Conservation (phyloP, 2,888 invertebrate genomes). For the Trissonchulus latispiculum region DNA sequence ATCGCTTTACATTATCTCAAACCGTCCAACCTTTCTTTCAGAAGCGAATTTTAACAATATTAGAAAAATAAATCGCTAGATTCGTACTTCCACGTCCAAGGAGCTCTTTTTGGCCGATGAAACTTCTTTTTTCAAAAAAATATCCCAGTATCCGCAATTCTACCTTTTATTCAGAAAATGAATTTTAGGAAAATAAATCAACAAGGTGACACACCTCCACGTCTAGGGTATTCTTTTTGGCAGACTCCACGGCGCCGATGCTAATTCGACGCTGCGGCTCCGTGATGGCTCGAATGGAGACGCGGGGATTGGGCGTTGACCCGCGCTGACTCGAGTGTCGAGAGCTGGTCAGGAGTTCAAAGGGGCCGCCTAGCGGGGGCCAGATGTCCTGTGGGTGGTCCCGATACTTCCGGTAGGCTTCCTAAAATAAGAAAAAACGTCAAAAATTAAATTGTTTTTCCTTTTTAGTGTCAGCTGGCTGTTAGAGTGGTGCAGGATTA, state of each 20-base stretch:
- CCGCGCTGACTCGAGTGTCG: neutral
- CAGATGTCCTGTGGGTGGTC: neutral
- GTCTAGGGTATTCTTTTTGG: neutral
- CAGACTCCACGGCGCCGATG: conserved; percentile 8
- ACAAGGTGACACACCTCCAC: neutral
- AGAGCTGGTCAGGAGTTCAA: neutral
- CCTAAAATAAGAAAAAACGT: neutral
- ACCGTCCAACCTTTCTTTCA: too few relatives aligned
- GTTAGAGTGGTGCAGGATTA: too few relatives aligned
- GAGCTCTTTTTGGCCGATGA: neutral
- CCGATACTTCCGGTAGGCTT: neutral
- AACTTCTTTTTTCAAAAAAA: too few relatives aligned
- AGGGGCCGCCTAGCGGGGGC: neutral
- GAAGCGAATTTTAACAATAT: too few relatives aligned
- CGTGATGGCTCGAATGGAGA: neutral
- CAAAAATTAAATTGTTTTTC: too few relatives aligned
- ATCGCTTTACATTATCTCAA: too few relatives aligned
- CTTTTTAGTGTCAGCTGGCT: too few relatives aligned
- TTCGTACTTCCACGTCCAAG: neutral
- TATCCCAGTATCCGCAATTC: too few relatives aligned
- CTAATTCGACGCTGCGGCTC: conserved; percentile 6
- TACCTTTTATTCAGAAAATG: too few relatives aligned
- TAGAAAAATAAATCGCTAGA: too few relatives aligned
- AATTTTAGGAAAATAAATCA: too few relatives aligned
- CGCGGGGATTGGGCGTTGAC: neutral